A percentile compares a stretch with the other conserved stretches of the same genome.
Evolutionary conservation across 1,140 invertebrate genomes (phyloP).

Genomic region (Drosophila erecta): DNA sequence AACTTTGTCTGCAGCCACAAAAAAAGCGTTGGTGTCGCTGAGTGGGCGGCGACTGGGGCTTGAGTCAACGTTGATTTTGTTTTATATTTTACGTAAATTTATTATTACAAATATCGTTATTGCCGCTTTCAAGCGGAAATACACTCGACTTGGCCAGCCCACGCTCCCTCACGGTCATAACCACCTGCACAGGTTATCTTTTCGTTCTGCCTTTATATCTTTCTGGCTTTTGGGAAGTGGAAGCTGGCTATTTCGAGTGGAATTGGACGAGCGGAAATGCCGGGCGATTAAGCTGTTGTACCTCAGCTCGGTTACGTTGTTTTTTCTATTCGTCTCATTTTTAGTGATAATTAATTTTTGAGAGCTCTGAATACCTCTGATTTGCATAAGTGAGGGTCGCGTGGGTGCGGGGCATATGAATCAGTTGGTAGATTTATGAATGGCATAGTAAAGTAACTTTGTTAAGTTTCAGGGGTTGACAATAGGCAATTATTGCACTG

Average conservation of each 20-base stretch:
- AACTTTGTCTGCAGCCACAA: conserved; percentile 28
- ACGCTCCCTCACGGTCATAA: conserved; percentile 58
- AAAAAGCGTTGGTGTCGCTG: conserved; percentile 36
- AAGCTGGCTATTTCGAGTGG: conserved; percentile 68
- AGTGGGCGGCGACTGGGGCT: conserved; percentile 38
- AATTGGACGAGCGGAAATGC: conserved; percentile 69
- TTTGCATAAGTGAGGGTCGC: conserved; percentile 67
- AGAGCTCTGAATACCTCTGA: conserved; percentile 35
- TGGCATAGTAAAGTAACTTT: conserved; percentile 27
- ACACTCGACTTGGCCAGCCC: conserved; percentile 71
- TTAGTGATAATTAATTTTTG: conserved; percentile 44
- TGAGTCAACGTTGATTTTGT: conserved; percentile 73
- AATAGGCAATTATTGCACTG: conserved; percentile 6
- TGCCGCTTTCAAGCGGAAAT: conserved; percentile 80
- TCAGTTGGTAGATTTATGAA: conserved; percentile 57
- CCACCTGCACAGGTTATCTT: conserved; percentile 68
- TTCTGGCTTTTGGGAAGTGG: conserved; percentile 55
- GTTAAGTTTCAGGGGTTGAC: conserved; percentile 14
- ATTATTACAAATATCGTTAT: conserved; percentile 83
- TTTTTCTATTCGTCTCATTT: conserved; percentile 25
- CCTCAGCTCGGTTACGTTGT: conserved; percentile 42
- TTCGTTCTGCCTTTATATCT: conserved; percentile 9
- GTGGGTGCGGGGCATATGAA: conserved; percentile 51
- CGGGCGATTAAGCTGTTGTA: conserved; percentile 73
- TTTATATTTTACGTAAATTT: conserved; percentile 80